Conservation (phyloP, 2,797 vertebrate genomes). For the Crocodylus rhombifer region DNA sequence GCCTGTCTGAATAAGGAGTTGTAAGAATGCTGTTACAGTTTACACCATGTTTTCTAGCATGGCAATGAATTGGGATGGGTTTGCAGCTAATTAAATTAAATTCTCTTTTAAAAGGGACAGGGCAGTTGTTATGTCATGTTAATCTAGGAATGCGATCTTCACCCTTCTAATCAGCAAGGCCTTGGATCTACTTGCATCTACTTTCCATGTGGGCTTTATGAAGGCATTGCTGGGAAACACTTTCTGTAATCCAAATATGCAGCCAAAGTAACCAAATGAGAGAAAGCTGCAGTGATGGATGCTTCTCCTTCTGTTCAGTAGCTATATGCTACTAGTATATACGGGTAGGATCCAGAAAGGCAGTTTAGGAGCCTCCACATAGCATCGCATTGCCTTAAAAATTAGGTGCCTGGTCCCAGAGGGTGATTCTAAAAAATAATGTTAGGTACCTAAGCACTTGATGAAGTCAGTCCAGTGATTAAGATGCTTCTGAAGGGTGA, state of each 20-base stretch:
- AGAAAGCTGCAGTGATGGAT: not conserved
- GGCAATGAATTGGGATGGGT: not conserved
- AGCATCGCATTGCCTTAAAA: too few relatives aligned
- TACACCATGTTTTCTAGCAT: rapidly evolving
- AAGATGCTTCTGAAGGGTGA: too few relatives aligned
- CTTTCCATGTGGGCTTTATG: not conserved
- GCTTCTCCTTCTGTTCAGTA: not conserved
- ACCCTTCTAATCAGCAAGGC: not conserved
- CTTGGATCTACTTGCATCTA: not conserved
- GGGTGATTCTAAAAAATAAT: too few relatives aligned
- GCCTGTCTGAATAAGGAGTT: not conserved
- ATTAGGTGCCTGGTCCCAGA: too few relatives aligned
- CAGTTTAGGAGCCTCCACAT: too few relatives aligned
- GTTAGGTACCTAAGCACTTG: too few relatives aligned
- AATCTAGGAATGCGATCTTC: not conserved
- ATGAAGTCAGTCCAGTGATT: too few relatives aligned
- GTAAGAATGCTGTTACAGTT: not conserved
- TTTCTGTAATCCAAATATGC: not conserved
- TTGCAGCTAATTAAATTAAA: not conserved
- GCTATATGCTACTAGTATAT: too few relatives aligned
- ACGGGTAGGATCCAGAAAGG: too few relatives aligned
- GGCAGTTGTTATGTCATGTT: not conserved
- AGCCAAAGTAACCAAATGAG: not conserved
- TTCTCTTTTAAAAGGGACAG: not conserved
- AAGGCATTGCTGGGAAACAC: not conserved